Percentiles rank a stretch among this genome's conserved stretches.
Conservation (phyloP, 2,113 vertebrate genomes). For the Coptodon rendalli region DNA sequence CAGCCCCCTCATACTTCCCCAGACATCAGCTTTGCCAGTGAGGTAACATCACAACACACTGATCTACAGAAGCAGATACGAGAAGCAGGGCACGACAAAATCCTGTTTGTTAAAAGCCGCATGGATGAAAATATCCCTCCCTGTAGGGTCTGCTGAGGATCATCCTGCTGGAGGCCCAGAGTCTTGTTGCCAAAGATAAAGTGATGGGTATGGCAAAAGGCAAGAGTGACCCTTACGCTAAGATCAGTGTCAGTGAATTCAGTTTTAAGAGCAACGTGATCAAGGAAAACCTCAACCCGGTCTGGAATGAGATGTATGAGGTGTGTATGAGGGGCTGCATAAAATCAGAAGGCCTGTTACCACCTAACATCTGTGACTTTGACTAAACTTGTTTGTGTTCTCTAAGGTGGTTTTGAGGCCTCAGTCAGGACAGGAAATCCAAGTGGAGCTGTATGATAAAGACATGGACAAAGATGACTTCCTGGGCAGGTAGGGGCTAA, state of each 20-base stretch:
- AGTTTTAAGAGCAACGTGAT: slow-evolving; percentile 80
- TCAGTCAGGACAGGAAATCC: slow-evolving; percentile 78
- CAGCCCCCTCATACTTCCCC: slow-evolving; percentile 72
- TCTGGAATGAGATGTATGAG: slow-evolving; percentile 90
- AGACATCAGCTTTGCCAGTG: slow-evolving; percentile 74
- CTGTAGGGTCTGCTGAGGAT: slow-evolving; percentile 83
- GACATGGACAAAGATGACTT: slow-evolving; percentile 88
- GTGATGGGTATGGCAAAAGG: slow-evolving; percentile 81
- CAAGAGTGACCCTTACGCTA: slow-evolving; percentile 88
- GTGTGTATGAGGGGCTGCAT: slow-evolving; percentile 44
- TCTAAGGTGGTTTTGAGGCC: slow-evolving; percentile 77
- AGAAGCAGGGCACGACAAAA: background rate
- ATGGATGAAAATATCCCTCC: background rate
- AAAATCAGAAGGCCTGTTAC: background rate
- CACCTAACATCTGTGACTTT: background rate
- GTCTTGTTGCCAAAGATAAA: slow-evolving; percentile 85
- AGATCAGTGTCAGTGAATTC: slow-evolving; percentile 70
- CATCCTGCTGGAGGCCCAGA: slow-evolving; percentile 82
- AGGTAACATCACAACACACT: slow-evolving; percentile 58
- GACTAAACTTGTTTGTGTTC: background rate
- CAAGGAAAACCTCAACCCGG: slow-evolving; percentile 84
- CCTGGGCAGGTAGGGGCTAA: slow-evolving; percentile 78
- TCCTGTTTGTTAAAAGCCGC: background rate
- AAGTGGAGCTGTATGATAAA: slow-evolving; percentile 84
- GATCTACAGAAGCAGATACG: background rate